Base-by-base conservation (phyloP, 2,797 vertebrate genomes). In the Myotis vivesi region DNA sequence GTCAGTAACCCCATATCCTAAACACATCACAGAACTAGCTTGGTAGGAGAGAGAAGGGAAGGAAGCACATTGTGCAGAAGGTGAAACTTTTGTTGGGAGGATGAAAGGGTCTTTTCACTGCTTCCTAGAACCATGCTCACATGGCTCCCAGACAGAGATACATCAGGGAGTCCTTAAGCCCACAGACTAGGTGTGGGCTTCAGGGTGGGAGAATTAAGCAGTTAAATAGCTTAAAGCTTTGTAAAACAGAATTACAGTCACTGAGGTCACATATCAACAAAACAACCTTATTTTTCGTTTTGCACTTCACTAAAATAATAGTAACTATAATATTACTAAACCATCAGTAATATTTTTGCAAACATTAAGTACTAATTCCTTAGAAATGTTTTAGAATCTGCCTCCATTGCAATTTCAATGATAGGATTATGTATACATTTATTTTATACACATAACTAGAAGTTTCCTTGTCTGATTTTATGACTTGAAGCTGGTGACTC, bases 321-420 rank as follows among this genome's bases (percentile, higher is more conserved):
- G 64, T 16, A 55, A 64, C 33, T 13, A 1, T 46, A 30, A 20
- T 66, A 62, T 64, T 69, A 51, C 62, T 76, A 86, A 94, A 51
- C 20, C 28, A 72, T 44, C 33, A 55, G 33, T 80, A 83, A 25
- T 90, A n/a, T 75, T 94, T 90, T 81, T 76, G 53, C 4, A 38
- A 6, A 2, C 64, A 53, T 76, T 79, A 71, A 79, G 17, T 69
- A 68, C 64, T 84, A 64, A 59, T 89, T 83, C 20, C 59, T 80
- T 77, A 71, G 33, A 72, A 76, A 88, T 66, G 44, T 75, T 89
- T 75, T 30, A 87, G 57, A 75, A 57, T 94, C 51, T 84, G 41
- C 46, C 57, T 81, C 8, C 46, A 13, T 4, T 59, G 46, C 33
- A 83, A 22, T 69, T 87, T 87, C 36, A 77, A 17, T 5, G 23